phyloP scores from a whole-genome alignment of 2,888 invertebrate species.

The Abrostola triplasia region DNA sequence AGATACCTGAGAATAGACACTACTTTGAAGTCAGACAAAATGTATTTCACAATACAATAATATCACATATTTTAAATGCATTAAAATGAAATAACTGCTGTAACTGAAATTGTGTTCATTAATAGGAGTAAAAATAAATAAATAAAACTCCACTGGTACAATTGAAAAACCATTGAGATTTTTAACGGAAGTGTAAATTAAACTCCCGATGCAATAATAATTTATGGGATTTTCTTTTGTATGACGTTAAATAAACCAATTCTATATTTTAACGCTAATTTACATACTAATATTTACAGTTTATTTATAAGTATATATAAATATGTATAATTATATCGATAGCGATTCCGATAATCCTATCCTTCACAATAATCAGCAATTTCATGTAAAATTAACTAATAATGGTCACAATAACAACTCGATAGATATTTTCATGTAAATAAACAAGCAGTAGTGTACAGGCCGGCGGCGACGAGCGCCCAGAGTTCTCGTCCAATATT shows the following conservation, averaged over 20 bases:
- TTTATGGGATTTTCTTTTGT: conserved; percentile 87
- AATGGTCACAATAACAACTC: conserved; percentile 88
- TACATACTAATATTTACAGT: conserved; percentile 87
- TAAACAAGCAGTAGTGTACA: conserved; percentile 86
- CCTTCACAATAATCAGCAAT: conserved; percentile 83
- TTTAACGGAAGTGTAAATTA: conserved; percentile 86
- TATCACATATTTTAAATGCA: conserved; percentile 89
- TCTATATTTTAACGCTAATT: conserved; percentile 88
- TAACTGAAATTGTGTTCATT: conserved; percentile 70
- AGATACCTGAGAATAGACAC: conserved; percentile 80
- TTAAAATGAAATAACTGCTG: conserved; percentile 80
- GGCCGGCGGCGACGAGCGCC: conserved; percentile 72
- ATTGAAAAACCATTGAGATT: conserved; percentile 88
- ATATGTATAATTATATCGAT: conserved; percentile 88
- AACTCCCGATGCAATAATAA: conserved; percentile 87
- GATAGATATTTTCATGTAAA: conserved; percentile 87
- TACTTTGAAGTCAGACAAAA: conserved; percentile 88
- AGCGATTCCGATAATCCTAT: conserved; percentile 85
- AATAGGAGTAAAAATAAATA: conserved; percentile 82
- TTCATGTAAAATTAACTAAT: conserved; percentile 88
- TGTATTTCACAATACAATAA: conserved; percentile 85
- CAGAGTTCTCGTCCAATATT: conserved; percentile 78
- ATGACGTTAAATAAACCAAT: conserved; percentile 88
- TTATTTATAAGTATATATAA: conserved; percentile 88
- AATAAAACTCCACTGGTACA: conserved; percentile 87